Base-by-base conservation (phyloP, 2,888 invertebrate genomes). In the Cosmorhoe ocellata region DNA sequence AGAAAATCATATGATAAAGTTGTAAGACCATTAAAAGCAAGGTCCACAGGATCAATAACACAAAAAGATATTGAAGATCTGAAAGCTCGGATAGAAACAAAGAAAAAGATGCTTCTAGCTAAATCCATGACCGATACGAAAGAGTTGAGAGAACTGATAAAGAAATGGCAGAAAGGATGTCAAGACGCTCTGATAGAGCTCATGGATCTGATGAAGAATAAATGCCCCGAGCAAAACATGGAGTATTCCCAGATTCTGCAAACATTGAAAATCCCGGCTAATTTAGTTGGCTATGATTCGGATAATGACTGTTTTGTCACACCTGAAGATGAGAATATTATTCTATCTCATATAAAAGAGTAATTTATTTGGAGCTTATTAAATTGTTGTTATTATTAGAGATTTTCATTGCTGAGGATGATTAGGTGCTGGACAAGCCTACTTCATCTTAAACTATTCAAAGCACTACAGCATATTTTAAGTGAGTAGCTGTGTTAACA, bases 121-220 rank as follows among this genome's bases (percentile, higher is more conserved):
- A 76, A 79, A 66, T 66, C 80, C 18, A 71, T 81, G 52, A 77
- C 82, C 39, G 91, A 91, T 30, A 82, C 86, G 0, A 83, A 83
- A 53, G 91, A 92, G 64, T 61, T 92, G 4, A 69, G 84, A 51
- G 71, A 56, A 30, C 71, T 90, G 18, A 91, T 92, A 22, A 82
- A 86, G 49, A 91, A 84, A 60, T 92, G 92, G 92, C 88, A 90
- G 58, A 82, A 75, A 44, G 91, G 90, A 0, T 92, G 92, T 55
- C 91, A 91, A 56, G 81, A 82, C 61, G 92, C 91, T 0, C 66
- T 92, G 11, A 76, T 81, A 51, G 88, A 91, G 48, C 73, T 92
- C 9, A 79, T 91, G 65, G 83, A 83, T 28, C 57, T 88, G 28
- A 85, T 91, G 77, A 81, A 79, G 51, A 74, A 64, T 0, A 87